Evolutionary conservation across 2,797 vertebrate species (phyloP), one percentile per base, ranked within the genome.

Genomic region (Acrossocheilus fasciatus): DNA sequence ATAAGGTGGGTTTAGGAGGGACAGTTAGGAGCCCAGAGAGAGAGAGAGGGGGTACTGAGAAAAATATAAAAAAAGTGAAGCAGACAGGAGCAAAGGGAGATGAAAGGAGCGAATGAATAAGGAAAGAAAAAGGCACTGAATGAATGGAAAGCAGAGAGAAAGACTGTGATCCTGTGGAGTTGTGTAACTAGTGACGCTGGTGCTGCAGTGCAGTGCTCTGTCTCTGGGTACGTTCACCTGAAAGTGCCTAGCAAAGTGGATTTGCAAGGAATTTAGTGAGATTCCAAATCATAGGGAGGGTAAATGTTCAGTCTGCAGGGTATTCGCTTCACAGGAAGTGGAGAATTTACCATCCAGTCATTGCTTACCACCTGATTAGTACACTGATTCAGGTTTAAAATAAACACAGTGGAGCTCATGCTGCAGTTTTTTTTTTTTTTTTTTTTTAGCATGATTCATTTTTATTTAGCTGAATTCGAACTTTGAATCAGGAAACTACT

Each of bases 1-100:
- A 89, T 87, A 85, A 84, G 86, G 86, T 52, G 78, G 47, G 75
- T 81, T 89, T 72, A 72, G 52, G 74, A 59, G 75, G 4, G 86
- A 84, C 68, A 74, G 76, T 54, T 20, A 57, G 12, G 12, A 30
- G 82, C 81, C 62, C 75, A 52, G 62, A 85, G 54, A 77, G 69
- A 73, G 74, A 83, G 74, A 81, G 78, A 78, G 52, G 80, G 66
- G 54, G 59, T 39, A 64, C 73, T 57, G 79, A 17, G 69, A 30
- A 59, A 83, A 59, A 68, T 30, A 30, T 18, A 68, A 78, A 23
- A 39, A 59, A 73, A 50, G 23, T 52, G 75, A 84, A 52, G 30
- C 26, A 64, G 54, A 77, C 43, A 76, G 79, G n/a, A 81, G 76
- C 45, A 69, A 39, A 80, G 77, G 39, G 39, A 81, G 64, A 82